Evolutionary conservation across 2,113 vertebrate genomes (phyloP), one percentile per base, ranked within the genome.

Genomic region (Gambusia affinis): DNA sequence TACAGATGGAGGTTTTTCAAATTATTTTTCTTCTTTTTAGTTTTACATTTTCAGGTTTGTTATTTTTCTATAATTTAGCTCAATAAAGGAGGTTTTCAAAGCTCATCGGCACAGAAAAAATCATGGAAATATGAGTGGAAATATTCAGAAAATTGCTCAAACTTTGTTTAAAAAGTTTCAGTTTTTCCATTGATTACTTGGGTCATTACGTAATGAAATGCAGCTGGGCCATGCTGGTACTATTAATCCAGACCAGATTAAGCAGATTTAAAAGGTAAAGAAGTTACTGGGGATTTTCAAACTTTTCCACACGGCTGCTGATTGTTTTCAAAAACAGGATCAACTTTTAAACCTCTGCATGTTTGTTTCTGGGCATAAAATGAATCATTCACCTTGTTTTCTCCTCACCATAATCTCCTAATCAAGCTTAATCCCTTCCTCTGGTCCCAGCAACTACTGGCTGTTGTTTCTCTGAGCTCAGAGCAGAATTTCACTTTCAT

Each of bases 391-490:
- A 42, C 30, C 54, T 51, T n/a, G 37, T 73, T 79, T 65, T 72
- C 66, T 64, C 64, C 8, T 30, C 10, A 44, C 30, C 71, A 28
- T 69, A 39, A n/a, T 39, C 69, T 73, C 54, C 28, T 69, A 51
- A 35, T 75, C 76, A 51, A 31, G 14, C 60, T 61, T 84, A 81
- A 82, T 85, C 78, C n/a, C 44, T 70, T 73, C 67, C 72, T 79
- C 76, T 85, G 79, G 64, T 70, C 69, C 60, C 15, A 80, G 80
- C 87, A 71, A 30, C 51, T 70, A 73, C 76, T 72, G 63, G 47
- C 74, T 84, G 84, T 86, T 81, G 73, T 80, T 75, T 66, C n/a
- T 62, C 67, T 63, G 65, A 74, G 70, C 76, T 80, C 78, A 65
- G 61, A 79, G 82, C 74, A 74, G 72, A 78, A 74, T 86, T 64